phyloP scores from a whole-genome alignment of 2,797 vertebrate species.

The Sitta carolinensis region DNA sequence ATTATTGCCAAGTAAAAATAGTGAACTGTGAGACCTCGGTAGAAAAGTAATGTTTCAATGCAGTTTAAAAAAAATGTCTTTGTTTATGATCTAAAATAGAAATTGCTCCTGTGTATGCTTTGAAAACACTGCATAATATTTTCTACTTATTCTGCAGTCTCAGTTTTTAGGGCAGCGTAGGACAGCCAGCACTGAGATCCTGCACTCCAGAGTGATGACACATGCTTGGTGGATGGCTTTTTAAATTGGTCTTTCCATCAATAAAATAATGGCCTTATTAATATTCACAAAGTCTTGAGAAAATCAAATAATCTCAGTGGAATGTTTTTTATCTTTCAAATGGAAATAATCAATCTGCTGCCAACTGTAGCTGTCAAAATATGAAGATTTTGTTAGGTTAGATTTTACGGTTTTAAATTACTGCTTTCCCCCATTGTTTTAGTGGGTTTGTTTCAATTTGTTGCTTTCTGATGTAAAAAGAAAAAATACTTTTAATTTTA shows the following conservation, averaged over 20 bases:
- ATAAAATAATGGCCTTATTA: conserved; percentile 7
- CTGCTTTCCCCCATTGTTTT: background rate
- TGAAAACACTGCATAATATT: background rate
- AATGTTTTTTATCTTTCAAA: conserved; percentile 12
- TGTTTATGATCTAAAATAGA: background rate
- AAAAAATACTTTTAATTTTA: background rate
- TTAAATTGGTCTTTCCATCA: background rate
- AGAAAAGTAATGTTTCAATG: background rate
- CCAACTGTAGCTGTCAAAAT: background rate
- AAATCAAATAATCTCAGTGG: background rate
- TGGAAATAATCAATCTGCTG: conserved; percentile 34
- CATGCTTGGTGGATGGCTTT: background rate
- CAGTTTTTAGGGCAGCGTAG: background rate
- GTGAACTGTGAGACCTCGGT: background rate
- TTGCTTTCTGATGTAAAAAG: background rate
- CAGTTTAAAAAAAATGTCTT: fast-evolving
- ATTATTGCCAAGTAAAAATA: background rate
- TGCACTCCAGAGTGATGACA: background rate
- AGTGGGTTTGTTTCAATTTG: background rate
- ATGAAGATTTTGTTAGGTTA: background rate
- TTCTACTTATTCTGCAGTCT: background rate
- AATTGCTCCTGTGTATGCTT: background rate
- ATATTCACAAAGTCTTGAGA: conserved; percentile 15
- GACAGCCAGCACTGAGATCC: background rate
- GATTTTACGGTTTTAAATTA: background rate